Conservation (phyloP, 2,797 vertebrate species). For the Paratrypauchen microcephalus region DNA sequence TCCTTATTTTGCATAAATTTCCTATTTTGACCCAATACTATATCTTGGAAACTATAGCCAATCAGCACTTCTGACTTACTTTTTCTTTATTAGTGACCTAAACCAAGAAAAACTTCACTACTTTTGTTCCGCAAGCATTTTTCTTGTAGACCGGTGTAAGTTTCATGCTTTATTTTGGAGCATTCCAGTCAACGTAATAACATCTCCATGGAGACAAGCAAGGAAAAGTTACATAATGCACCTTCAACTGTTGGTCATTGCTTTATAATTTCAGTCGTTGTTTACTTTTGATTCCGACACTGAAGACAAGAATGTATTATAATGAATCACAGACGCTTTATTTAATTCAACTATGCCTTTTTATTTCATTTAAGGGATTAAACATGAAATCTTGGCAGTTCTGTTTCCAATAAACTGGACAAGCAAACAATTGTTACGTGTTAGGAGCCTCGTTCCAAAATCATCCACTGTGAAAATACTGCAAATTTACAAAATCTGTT, state of each 20-base stretch:
- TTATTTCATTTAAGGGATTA: constrained; percentile 72
- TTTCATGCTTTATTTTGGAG: no score
- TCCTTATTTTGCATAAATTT: no score
- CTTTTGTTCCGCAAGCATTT: no score
- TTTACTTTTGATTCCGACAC: constrained; percentile 32
- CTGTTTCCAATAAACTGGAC: constrained; percentile 69
- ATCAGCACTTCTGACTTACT: no score
- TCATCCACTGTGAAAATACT: constrained; percentile 34
- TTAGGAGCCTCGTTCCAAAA: constrained; percentile 51
- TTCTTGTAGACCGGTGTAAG: no score
- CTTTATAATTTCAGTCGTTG: constrained; percentile 2
- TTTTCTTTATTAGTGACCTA: no score
- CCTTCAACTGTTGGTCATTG: not conserved
- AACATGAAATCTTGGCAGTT: constrained; percentile 70
- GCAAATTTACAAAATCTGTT: constrained; percentile 14
- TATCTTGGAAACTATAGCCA: no score
- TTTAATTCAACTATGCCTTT: constrained; percentile 78
- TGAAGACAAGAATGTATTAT: constrained; percentile 53
- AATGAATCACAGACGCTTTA: constrained; percentile 68
- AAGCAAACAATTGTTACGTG: constrained; percentile 47
- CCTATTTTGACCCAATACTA: no score
- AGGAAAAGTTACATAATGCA: not conserved
- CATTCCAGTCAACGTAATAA: not conserved
- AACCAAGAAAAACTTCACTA: no score
- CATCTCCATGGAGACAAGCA: not conserved